Conservation (phyloP, 2,888 invertebrate genomes). For the Belgica antarctica region DNA sequence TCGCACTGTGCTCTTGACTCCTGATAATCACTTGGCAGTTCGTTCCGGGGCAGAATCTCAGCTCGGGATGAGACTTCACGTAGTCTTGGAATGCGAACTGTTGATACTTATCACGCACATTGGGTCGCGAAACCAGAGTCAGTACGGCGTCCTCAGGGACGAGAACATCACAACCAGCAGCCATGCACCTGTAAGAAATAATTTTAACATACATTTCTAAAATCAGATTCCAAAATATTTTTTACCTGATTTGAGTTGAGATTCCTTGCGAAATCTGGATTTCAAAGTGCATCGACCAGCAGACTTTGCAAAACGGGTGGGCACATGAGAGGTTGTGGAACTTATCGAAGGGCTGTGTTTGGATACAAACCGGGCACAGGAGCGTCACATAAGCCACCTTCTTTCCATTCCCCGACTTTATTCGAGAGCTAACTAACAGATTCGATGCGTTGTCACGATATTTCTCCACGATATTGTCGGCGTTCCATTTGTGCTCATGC, state of each 20-base stretch:
- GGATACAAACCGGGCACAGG: constrained; percentile 78
- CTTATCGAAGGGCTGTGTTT: constrained; percentile 64
- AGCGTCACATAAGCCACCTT: constrained; percentile 48
- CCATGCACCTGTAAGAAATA: too few species aligned
- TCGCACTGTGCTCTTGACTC: constrained; percentile 77
- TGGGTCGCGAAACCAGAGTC: constrained; percentile 76
- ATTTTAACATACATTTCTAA: too few species aligned
- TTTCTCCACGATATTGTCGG: constrained; percentile 75
- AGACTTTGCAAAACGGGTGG: constrained; percentile 92
- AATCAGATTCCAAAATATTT: too few species aligned
- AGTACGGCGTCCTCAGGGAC: constrained; percentile 96
- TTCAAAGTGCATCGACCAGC: constrained; percentile 96
- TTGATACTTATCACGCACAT: constrained; percentile 87
- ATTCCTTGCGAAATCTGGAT: constrained; percentile 90
- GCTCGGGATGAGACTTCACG: constrained; percentile 86
- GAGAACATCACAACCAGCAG: constrained; percentile 85
- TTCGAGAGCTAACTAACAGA: constrained; percentile 54
- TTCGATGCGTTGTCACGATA: constrained; percentile 76
- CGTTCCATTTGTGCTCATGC: constrained; percentile 87
- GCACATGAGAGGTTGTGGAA: constrained; percentile 83
- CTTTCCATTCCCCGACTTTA: constrained; percentile 33
- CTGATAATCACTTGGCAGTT: constrained; percentile 68
- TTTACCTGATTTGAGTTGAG: constrained; percentile 83
- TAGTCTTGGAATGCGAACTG: constrained; percentile 95
- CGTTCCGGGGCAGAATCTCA: constrained; percentile 86